Evolutionary conservation across 2,888 invertebrate species (phyloP).

Genomic region (Philereme transversata): DNA sequence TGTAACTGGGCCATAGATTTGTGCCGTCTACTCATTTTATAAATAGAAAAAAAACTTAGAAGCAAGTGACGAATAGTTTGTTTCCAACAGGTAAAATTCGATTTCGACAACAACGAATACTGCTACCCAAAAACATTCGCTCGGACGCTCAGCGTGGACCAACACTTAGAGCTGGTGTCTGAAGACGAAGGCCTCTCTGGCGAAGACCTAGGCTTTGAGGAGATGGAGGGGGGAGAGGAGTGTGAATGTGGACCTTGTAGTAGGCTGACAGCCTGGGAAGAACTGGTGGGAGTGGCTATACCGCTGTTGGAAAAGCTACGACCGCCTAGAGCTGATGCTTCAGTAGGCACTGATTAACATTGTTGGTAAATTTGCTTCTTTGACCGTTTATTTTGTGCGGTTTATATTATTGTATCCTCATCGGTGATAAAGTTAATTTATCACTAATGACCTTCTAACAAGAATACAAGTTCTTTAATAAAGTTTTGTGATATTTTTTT

Average conservation of each 20-base stretch:
- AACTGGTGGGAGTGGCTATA: slow-evolving; percentile 89
- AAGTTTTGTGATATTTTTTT: too few species aligned
- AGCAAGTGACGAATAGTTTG: too few species aligned
- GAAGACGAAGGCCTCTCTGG: slow-evolving; percentile 57
- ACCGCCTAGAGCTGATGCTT: slow-evolving; percentile 66
- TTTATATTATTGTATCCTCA: too few species aligned
- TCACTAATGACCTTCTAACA: too few species aligned
- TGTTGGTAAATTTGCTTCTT: neutral
- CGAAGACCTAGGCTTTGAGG: slow-evolving; percentile 73
- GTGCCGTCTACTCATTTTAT: too few species aligned
- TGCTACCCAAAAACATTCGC: slow-evolving; percentile 36
- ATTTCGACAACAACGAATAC: slow-evolving; percentile 56
- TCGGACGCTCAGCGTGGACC: slow-evolving; percentile 56
- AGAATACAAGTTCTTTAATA: too few species aligned
- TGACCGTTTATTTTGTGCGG: neutral
- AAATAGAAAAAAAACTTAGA: too few species aligned
- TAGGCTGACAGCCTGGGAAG: slow-evolving; percentile 86
- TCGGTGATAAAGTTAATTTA: too few species aligned
- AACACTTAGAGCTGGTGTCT: slow-evolving; percentile 52
- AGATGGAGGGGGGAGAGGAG: slow-evolving; percentile 63
- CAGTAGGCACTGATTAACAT: slow-evolving; percentile 66
- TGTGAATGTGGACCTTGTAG: slow-evolving; percentile 68
- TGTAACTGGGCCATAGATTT: too few species aligned
- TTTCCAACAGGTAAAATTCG: slow-evolving; percentile 61
- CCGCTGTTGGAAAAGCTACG: slow-evolving; percentile 88